Conservation (phyloP, 2,113 vertebrate genomes). For the Tautogolabrus adspersus region DNA sequence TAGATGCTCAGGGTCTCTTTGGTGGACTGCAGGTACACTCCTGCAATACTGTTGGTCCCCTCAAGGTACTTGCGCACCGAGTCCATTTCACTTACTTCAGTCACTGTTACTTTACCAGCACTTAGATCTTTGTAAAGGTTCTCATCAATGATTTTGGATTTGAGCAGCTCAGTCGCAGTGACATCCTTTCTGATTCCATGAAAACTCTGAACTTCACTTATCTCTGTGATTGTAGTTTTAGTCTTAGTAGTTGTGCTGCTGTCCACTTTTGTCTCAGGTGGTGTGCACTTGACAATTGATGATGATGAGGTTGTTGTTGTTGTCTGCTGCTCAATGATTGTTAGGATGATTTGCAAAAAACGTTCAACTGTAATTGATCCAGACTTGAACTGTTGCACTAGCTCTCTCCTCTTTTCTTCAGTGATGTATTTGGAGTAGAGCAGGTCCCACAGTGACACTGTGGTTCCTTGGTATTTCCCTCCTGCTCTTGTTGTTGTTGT, state of each 20-base stretch:
- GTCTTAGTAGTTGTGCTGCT: constrained; percentile 71
- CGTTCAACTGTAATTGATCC: constrained; percentile 71
- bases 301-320: constrained; percentile 14
- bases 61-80: constrained; percentile 82
- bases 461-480: constrained; percentile 81
- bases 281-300: background rate
- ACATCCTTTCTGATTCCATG: constrained; percentile 16
- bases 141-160: background rate
- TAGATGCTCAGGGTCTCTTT: constrained; percentile 84
- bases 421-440: constrained; percentile 85
- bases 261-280: constrained; percentile 72
- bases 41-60: constrained; percentile 83
- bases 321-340: constrained; percentile 35
- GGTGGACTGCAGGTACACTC: constrained; percentile 82
- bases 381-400: constrained; percentile 77
- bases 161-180: background rate
- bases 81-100: constrained; percentile 72
- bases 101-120: constrained; percentile 77
- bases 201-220: background rate
- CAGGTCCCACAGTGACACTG: constrained; percentile 84
- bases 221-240: background rate
- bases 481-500: constrained; percentile 73
- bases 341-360: constrained; percentile 75
- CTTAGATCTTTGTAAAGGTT: constrained; percentile 76
- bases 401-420: constrained; percentile 73